Percentiles rank a stretch among this genome's conserved stretches.
These are phyloP conservation scores for Diglossa cyanea DNA, from an alignment of 2,797 vertebrate genomes.

Conservation along the genomic window DNA sequence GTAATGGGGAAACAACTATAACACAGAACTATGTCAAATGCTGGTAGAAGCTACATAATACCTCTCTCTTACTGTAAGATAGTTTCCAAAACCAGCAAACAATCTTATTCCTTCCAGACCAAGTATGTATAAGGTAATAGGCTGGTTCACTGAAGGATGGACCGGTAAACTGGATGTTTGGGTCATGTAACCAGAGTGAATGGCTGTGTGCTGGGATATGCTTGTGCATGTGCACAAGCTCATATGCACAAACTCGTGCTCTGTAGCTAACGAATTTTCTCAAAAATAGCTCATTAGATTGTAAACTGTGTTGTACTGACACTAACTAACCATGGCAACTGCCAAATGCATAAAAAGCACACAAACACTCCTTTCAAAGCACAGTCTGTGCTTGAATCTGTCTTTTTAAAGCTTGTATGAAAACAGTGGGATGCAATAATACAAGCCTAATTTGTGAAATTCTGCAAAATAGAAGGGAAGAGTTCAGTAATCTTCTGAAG, in stretches of 20 bases:
- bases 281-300: slow-evolving; percentile 7
- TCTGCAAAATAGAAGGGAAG: background rate
- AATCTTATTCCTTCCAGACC: background rate
- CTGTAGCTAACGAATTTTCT: background rate
- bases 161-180: background rate
- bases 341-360: slow-evolving; percentile 7
- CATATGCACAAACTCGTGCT: background rate
- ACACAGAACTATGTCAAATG: background rate
- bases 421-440: slow-evolving; percentile 12
- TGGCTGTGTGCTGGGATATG: background rate
- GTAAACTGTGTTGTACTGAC: background rate
- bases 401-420: slow-evolving; percentile 2
- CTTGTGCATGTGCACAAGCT: background rate
- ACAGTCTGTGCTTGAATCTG: slow-evolving; percentile 6
- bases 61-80: background rate
- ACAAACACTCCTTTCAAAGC: slow-evolving; percentile 4
- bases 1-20: background rate
- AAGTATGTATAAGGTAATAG: background rate
- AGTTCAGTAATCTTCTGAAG: background rate
- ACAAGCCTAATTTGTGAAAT: background rate
- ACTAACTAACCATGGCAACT: slow-evolving; percentile 21
- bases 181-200: background rate
- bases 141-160: background rate
- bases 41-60: background rate
- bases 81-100: background rate